Conservation (phyloP, 2,888 invertebrate species). For the Metacarcinus magister region DNA sequence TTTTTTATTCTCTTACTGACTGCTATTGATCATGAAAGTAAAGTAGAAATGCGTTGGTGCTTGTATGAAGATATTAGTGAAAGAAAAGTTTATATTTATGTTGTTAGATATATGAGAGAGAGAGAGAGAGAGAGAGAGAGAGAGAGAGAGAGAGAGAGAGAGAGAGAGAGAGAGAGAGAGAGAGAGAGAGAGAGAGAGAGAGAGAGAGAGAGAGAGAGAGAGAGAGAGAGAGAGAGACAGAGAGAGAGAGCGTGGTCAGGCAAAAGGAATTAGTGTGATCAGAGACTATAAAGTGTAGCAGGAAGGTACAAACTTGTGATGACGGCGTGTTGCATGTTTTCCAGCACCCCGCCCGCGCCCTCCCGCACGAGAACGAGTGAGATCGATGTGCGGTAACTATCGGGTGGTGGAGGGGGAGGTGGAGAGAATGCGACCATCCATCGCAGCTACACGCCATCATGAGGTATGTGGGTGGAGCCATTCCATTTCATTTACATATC, state of each 20-base stretch:
- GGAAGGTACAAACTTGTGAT: constrained; percentile 5
- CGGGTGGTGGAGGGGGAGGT: neutral
- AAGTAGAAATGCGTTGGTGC: neutral
- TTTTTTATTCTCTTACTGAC: neutral
- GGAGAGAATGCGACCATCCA: constrained; percentile 1
- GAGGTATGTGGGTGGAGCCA: constrained; percentile 38
- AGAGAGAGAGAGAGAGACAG: constrained; percentile 11
- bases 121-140: neutral
- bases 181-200: constrained; percentile 49
- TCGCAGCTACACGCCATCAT: constrained; percentile 19
- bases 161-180: neutral
- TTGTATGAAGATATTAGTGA: neutral
- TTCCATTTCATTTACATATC: constrained; percentile 26
- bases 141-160: neutral
- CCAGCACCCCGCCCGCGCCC: neutral
- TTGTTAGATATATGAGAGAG: neutral
- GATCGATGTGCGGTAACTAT: constrained; percentile 21
- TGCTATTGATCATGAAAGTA: neutral
- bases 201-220: constrained; percentile 16
- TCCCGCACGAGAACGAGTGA: constrained; percentile 30
- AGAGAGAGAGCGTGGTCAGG: neutral
- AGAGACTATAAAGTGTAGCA: neutral
- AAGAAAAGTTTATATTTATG: neutral
- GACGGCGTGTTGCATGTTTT: constrained; percentile 31
- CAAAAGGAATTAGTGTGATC: constrained; percentile 21